Conservation (phyloP, 1,140 invertebrate species). For the Augochlora pura region DNA sequence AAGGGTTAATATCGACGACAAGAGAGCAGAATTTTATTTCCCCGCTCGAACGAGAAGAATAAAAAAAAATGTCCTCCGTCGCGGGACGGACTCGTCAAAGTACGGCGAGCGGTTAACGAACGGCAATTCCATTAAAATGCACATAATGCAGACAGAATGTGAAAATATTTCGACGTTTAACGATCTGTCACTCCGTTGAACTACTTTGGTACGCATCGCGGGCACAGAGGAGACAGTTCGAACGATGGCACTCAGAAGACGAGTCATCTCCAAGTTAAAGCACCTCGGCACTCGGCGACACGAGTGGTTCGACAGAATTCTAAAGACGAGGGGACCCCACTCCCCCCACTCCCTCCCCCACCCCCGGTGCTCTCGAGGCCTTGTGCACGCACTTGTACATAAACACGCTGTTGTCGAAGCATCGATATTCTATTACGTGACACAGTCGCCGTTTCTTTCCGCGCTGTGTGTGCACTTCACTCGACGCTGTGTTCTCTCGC, state of each 20-base stretch:
- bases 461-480: conserved; percentile 35
- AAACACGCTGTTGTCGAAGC: conserved; percentile 43
- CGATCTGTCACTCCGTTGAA: no score
- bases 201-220: not conserved
- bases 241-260: not conserved
- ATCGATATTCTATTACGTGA: conserved; percentile 41
- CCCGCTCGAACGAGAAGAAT: no score
- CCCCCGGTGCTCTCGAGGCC: not conserved
- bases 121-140: no score
- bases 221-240: not conserved
- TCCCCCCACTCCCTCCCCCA: no score
- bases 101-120: no score
- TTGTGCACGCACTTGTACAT: conserved; percentile 41
- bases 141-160: no score
- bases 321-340: conserved; percentile 13
- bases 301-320: not conserved
- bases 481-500: not conserved
- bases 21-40: no score
- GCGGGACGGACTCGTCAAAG: no score
- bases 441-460: conserved; percentile 13
- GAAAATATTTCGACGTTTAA: no score
- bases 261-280: not conserved
- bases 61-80: no score
- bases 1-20: no score
- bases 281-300: not conserved